Conservation (phyloP, 1,140 invertebrate genomes). For the Drosophila pruinosa region DNA sequence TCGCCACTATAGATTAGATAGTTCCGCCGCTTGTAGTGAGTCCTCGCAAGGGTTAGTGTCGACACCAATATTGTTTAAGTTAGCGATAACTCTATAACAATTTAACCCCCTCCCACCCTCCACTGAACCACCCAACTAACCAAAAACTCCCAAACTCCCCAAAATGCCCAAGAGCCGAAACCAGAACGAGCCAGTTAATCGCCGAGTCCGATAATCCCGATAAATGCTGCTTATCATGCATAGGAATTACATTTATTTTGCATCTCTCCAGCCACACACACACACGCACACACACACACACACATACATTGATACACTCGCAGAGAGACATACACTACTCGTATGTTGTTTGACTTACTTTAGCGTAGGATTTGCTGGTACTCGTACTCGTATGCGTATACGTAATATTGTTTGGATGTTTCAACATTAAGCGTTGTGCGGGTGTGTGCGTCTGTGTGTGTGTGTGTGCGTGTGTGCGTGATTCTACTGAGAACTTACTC, state of each 20-base stretch:
- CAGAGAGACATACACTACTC: too few relatives aligned
- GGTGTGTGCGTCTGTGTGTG: slow-evolving; percentile 4
- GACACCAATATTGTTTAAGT: not conserved
- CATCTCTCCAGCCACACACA: slow-evolving; percentile 5
- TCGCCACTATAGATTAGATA: slow-evolving; percentile 93
- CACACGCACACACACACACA: slow-evolving; percentile 1
- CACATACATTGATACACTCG: not conserved
- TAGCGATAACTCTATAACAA: slow-evolving; percentile 10
- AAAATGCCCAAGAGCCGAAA: not conserved
- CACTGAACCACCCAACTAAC: too few relatives aligned
- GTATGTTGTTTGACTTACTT: slow-evolving; percentile 29
- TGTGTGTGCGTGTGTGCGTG: slow-evolving; percentile 14
- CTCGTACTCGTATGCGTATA: slow-evolving; percentile 12
- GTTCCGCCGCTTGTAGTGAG: slow-evolving; percentile 89
- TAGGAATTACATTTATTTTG: slow-evolving; percentile 41
- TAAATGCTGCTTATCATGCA: slow-evolving; percentile 31
- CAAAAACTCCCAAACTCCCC: too few relatives aligned
- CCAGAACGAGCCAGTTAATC: not conserved
- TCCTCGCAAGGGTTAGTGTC: slow-evolving; percentile 88
- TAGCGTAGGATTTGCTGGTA: slow-evolving; percentile 37
- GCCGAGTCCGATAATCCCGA: slow-evolving; percentile 29
- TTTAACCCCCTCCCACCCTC: not conserved
- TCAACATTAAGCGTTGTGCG: not conserved
- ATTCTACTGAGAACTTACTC: slow-evolving; percentile 1
- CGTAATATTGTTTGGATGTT: slow-evolving; percentile 7